Conservation (phyloP, 1,140 invertebrate genomes). For the Pachyrhynchus sulphureomaculatus region DNA sequence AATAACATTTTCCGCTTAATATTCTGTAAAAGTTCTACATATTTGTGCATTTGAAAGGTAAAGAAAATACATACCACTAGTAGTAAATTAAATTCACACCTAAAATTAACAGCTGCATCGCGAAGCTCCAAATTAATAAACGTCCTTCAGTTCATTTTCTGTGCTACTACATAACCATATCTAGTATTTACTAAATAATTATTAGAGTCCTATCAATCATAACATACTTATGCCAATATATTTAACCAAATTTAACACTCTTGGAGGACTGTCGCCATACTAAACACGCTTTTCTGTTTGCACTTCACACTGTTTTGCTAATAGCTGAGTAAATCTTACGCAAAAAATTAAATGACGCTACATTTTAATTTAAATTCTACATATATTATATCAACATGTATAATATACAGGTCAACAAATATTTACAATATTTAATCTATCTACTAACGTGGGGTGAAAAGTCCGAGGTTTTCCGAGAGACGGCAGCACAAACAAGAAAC, state of each 20-base stretch:
- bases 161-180: conserved; percentile 19
- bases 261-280: conserved; percentile 19
- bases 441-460: no score
- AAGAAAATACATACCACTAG: no score
- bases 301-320: conserved; percentile 13
- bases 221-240: conserved; percentile 15
- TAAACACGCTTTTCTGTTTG: conserved; percentile 27
- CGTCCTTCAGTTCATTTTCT: conserved; percentile 23
- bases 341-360: conserved; percentile 6
- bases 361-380: neutral
- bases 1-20: no score
- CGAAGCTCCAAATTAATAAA: conserved; percentile 14
- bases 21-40: no score
- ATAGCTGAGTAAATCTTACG: conserved; percentile 17
- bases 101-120: no score
- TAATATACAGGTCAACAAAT: no score
- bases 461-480: no score
- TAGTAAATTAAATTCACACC: no score
- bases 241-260: conserved; percentile 20
- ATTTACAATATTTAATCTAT: no score
- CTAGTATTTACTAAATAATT: conserved; percentile 27
- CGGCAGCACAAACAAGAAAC: no score
- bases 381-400: neutral
- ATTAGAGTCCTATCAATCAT: conserved; percentile 15
- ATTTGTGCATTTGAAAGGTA: no score